Percentiles rank a stretch among this genome's conserved stretches.
These are phyloP conservation scores for Tichodroma muraria DNA, from an alignment of 2,113 vertebrate species.

Conservation along the genomic window DNA sequence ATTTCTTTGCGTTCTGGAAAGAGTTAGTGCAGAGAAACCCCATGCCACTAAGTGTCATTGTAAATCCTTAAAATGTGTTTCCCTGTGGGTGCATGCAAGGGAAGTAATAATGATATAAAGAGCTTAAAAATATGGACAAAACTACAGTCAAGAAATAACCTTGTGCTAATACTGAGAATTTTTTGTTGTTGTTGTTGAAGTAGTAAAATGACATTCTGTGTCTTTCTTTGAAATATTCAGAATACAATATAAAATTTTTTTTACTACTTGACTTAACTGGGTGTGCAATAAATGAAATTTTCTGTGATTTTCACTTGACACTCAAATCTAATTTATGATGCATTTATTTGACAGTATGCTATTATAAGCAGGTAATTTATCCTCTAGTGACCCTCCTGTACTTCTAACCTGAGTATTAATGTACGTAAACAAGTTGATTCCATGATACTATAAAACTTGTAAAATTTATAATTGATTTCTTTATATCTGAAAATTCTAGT, in stretches of 20 bases:
- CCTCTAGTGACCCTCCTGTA: background rate
- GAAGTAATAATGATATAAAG: background rate
- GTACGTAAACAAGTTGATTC: background rate
- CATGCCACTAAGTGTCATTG: rapidly evolving
- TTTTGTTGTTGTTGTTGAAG: background rate
- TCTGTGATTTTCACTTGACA: background rate
- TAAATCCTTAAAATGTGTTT: background rate
- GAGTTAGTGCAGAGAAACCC: background rate
- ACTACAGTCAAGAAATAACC: background rate
- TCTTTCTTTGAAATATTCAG: background rate
- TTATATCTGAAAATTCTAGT: background rate
- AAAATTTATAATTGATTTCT: background rate
- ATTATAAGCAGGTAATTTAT: background rate
- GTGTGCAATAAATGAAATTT: background rate
- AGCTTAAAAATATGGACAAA: background rate
- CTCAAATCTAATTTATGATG: background rate
- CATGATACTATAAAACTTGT: background rate
- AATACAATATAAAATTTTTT: background rate
- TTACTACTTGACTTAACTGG: background rate
- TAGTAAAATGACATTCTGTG: background rate
- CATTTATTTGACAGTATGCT: background rate
- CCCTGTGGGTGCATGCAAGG: background rate
- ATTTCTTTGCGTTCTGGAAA: background rate
- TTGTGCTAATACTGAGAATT: background rate
- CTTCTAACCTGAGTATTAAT: background rate